These are phyloP conservation scores for Apotomis turbidana DNA, from an alignment of 2,888 invertebrate genomes.

Conservation along the genomic window DNA sequence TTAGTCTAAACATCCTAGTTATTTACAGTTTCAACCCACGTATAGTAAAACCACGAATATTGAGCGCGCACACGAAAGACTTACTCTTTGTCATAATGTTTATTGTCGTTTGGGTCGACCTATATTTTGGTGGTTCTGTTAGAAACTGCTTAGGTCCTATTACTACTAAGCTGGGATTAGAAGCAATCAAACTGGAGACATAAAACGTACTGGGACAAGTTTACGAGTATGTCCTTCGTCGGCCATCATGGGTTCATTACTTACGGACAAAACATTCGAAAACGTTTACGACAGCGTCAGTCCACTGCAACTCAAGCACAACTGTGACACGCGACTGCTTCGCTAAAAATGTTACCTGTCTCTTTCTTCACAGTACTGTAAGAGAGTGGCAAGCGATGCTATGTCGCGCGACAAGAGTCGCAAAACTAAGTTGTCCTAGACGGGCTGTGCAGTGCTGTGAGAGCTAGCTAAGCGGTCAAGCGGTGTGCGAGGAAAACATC, in stretches of 20 bases:
- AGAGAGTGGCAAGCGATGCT: no score
- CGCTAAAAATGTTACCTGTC: no score
- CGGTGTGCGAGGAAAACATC: neutral
- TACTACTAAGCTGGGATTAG: conserved; percentile 24
- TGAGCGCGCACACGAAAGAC: neutral
- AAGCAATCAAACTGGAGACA: conserved; percentile 27
- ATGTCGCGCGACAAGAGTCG: no score
- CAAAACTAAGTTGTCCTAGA: no score
- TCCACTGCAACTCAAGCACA: no score
- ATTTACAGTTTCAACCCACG: conserved; percentile 31
- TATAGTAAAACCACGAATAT: conserved; percentile 13
- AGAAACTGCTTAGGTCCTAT: conserved; percentile 20
- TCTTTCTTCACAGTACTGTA: no score
- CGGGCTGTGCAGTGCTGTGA: no score
- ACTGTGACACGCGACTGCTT: no score
- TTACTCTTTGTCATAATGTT: neutral
- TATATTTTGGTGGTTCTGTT: conserved; percentile 6
- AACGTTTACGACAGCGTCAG: no score
- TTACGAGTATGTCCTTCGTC: conserved; percentile 21
- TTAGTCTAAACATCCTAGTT: conserved; percentile 26
- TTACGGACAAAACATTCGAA: neutral
- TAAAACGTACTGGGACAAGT: conserved; percentile 16
- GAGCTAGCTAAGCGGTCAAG: no score
- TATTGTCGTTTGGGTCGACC: neutral
- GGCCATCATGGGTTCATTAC: conserved; percentile 3